Conservation (phyloP, 2,113 vertebrate species). For the Orthochromis malagaraziensis region DNA sequence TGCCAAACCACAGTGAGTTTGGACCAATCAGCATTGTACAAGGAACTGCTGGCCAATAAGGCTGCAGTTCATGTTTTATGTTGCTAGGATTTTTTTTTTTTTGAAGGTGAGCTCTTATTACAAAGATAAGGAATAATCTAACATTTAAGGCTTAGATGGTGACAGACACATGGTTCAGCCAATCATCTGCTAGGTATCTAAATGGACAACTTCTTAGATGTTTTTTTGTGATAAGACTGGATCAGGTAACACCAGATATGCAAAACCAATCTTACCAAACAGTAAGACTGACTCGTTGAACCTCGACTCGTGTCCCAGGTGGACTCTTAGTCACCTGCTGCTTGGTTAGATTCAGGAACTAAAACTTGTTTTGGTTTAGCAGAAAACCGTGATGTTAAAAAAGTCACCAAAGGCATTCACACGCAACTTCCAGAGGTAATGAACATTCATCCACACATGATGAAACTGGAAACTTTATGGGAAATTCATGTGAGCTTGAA, state of each 20-base stretch:
- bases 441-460: not conserved
- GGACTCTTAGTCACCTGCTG: not conserved
- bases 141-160: not conserved
- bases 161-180: not conserved
- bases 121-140: not conserved
- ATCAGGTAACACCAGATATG: not conserved
- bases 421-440: not conserved
- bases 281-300: not conserved
- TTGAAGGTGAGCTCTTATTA: not conserved
- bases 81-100: not conserved
- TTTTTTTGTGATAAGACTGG: not conserved
- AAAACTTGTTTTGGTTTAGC: not conserved
- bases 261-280: accelerated
- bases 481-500: not conserved
- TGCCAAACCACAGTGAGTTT: not conserved
- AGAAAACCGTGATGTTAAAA: accelerated
- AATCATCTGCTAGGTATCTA: not conserved
- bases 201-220: not conserved
- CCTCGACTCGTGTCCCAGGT: not conserved
- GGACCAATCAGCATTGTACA: not conserved
- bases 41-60: not conserved
- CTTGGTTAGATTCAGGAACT: not conserved
- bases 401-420: accelerated
- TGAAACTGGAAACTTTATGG: not conserved
- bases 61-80: not conserved